A percentile compares a stretch with the other conserved stretches of the same genome.
Conservation (phyloP, 2,888 invertebrate species). For the Melikaiella ostensackeni region DNA sequence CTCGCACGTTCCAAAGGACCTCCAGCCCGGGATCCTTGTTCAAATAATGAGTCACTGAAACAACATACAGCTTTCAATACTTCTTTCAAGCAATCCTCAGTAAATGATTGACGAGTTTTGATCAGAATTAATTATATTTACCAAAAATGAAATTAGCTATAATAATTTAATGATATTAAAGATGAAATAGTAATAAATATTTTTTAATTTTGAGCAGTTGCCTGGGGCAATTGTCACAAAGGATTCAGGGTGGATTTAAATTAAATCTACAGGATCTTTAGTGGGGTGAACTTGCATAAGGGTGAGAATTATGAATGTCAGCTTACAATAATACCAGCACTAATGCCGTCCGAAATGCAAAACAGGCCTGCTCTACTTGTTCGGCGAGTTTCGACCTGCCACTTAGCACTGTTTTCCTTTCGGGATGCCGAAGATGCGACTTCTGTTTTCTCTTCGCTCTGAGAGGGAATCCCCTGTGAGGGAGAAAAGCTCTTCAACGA, state of each 20-base stretch:
- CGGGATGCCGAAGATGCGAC: conserved; percentile 21
- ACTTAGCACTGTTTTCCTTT: conserved; percentile 27
- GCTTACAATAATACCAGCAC: conserved; percentile 73
- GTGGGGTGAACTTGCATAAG: conserved; percentile 50
- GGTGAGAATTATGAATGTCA: conserved; percentile 70
- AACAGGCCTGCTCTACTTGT: conserved; percentile 53
- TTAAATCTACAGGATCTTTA: conserved; percentile 61
- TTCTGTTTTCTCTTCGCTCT: conserved; percentile 27
- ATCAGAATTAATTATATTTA: neutral
- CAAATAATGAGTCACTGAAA: conserved; percentile 75
- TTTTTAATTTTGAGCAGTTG: neutral
- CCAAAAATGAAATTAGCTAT: neutral
- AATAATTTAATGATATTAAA: no score
- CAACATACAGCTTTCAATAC: conserved; percentile 60
- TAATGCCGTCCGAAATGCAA: conserved; percentile 70
- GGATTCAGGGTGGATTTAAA: conserved; percentile 58
- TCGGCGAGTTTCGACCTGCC: conserved; percentile 25
- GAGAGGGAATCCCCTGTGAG: conserved; percentile 15
- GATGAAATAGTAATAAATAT: neutral
- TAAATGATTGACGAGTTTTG: conserved; percentile 13
- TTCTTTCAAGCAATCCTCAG: conserved; percentile 22
- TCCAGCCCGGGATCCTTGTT: conserved; percentile 62
- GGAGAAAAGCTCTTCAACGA: conserved; percentile 15
- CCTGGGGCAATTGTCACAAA: neutral
- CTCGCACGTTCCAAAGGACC: conserved; percentile 42